phyloP scores from a whole-genome alignment of 2,113 vertebrate genomes.

The Mionectes macconnelli region DNA sequence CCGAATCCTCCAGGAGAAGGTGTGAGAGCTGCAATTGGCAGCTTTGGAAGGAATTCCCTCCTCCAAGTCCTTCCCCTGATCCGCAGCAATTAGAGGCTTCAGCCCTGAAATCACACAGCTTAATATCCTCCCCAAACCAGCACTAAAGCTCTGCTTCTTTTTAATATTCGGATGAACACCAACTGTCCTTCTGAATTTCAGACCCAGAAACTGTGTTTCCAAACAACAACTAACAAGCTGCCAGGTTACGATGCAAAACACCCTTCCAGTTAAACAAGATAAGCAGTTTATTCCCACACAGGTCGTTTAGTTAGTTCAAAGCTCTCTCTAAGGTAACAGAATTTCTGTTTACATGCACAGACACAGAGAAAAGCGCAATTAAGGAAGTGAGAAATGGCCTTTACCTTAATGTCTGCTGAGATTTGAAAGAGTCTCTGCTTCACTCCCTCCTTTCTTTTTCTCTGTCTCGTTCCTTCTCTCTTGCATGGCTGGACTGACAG shows the following conservation, averaged over 20 bases:
- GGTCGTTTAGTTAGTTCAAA: not conserved
- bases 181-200: not conserved
- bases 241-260: not conserved
- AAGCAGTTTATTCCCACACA: not conserved
- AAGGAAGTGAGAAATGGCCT: not conserved
- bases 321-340: constrained; percentile 8
- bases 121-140: not conserved
- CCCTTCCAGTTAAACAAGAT: not conserved
- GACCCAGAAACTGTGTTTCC: not conserved
- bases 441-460: constrained; percentile 29
- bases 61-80: not conserved
- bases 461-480: constrained; percentile 44
- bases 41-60: not conserved
- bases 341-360: not conserved
- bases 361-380: not conserved
- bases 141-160: not conserved
- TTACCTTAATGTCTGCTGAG: constrained; percentile 46
- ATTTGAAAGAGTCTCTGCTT: constrained; percentile 20
- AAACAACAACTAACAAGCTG: not conserved
- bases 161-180: not conserved
- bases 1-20: not conserved
- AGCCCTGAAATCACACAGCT: not conserved
- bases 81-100: constrained; percentile 20
- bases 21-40: not conserved
- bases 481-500: constrained; percentile 69